Evolutionary conservation across 2,888 invertebrate genomes (phyloP).

Genomic region (Nephrotoma guestfalica): DNA sequence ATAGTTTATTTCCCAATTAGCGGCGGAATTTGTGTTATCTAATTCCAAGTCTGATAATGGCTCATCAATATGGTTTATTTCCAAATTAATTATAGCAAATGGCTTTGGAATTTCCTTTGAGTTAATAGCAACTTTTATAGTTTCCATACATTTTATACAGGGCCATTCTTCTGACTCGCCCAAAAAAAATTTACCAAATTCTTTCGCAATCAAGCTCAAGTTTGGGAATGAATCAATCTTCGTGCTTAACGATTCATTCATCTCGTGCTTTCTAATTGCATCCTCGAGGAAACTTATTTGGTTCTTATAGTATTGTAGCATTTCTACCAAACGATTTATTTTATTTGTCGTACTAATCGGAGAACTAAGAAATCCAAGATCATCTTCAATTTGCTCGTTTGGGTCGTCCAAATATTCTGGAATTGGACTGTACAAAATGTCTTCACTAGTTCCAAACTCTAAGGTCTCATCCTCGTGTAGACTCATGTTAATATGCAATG

Average conservation of each 20-base stretch:
- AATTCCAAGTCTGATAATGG: too few relatives aligned
- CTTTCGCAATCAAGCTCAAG: background rate
- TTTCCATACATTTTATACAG: background rate
- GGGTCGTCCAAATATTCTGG: too few relatives aligned
- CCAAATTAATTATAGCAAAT: too few relatives aligned
- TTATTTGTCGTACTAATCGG: background rate
- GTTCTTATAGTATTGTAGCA: background rate
- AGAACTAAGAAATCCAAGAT: too few relatives aligned
- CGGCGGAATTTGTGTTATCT: too few relatives aligned
- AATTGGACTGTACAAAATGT: too few relatives aligned
- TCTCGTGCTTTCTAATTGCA: background rate
- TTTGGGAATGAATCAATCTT: background rate
- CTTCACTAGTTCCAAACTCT: too few relatives aligned
- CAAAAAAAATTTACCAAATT: background rate
- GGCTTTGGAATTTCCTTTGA: background rate
- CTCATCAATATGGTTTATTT: too few relatives aligned
- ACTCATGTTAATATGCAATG: too few relatives aligned
- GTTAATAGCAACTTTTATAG: background rate
- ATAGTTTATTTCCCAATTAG: too few relatives aligned
- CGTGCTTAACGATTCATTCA: background rate
- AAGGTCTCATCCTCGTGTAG: too few relatives aligned
- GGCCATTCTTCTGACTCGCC: background rate
- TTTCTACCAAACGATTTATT: background rate
- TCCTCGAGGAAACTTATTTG: background rate
- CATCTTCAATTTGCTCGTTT: too few relatives aligned